Conservation (phyloP, 2,113 vertebrate species). For the Felis chaus region DNA sequence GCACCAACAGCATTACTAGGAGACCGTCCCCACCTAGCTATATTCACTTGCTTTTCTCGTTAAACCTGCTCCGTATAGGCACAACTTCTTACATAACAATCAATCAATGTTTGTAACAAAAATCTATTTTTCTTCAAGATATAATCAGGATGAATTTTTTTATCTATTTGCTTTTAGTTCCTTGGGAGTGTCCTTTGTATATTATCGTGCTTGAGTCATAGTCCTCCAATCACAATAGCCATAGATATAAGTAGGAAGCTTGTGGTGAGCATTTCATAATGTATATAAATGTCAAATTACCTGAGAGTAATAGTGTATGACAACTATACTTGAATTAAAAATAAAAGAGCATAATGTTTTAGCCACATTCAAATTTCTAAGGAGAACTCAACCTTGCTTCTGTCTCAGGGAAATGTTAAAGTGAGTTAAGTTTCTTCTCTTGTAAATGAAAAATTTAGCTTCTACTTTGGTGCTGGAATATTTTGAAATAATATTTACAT, state of each 20-base stretch:
- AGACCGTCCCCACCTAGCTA: accelerated
- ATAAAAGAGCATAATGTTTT: not conserved
- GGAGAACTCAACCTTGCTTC: not conserved
- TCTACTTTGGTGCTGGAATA: not conserved
- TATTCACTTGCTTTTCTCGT: not conserved
- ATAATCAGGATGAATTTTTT: not conserved
- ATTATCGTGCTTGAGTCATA: not conserved
- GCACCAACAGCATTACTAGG: not conserved
- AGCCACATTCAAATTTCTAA: not conserved
- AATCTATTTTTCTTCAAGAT: not conserved
- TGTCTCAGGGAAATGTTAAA: not conserved
- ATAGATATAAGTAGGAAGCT: not conserved
- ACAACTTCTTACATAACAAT: not conserved
- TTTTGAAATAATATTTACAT: conserved; percentile 21
- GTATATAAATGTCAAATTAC: not conserved
- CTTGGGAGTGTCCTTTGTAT: not conserved
- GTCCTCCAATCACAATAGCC: not conserved
- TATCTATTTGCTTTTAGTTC: not conserved
- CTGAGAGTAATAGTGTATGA: not conserved
- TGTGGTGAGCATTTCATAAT: not conserved
- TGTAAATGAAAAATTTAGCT: not conserved
- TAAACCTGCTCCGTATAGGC: not conserved
- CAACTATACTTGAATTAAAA: not conserved
- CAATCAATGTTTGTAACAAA: not conserved
- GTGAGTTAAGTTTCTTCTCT: not conserved